Evolutionary conservation across 2,113 vertebrate species (phyloP), one percentile per base, ranked within the genome.

Genomic region (Trinectes maculatus): DNA sequence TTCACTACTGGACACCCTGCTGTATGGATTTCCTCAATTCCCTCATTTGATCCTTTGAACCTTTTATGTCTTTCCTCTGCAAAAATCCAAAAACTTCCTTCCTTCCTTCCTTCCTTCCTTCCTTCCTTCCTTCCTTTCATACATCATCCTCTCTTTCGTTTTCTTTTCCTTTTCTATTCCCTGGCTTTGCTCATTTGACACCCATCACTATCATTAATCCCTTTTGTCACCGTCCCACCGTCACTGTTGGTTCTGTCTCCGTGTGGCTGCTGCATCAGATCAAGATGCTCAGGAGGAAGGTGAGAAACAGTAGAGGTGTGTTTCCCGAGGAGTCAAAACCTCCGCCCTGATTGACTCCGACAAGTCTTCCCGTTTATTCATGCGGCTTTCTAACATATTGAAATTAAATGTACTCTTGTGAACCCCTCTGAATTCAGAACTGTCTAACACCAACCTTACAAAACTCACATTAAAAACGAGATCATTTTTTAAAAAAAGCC

Each of bases 221-320:
- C 11, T 52, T 19, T 12, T 43, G 22, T 12, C 10, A 5, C 24
- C 70, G 42, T 63, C 24, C 48, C n/a, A 16, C 16, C 21, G 19
- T 26, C 72, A 63, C 68, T 6, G 61, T 57, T 62, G 40, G 72
- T 52, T 53, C 10, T 63, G 13, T 70, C 39, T 71, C 39, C 36
- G 54, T 64, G 34, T 74, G 16, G 37, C 48, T 60, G 69, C 2
- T 65, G 51, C 74, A 6, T 72, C 84, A 88, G 84, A 88, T 81
- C 74, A 85, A 85, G 82, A 88, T 8, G 82, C 69, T 42, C 79
- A 75, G 66, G 84, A 86, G 62, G 86, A 86, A 88, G 84, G 84
- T 88, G 79, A 86, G 84, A 67, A 34, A 48, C 36, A 9, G 34
- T 28, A 16, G 34, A 47, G 2, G 19, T 60, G 37, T 47, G 15